phyloP scores from a whole-genome alignment of 2,888 invertebrate species.

The Parnassius orleans region DNA sequence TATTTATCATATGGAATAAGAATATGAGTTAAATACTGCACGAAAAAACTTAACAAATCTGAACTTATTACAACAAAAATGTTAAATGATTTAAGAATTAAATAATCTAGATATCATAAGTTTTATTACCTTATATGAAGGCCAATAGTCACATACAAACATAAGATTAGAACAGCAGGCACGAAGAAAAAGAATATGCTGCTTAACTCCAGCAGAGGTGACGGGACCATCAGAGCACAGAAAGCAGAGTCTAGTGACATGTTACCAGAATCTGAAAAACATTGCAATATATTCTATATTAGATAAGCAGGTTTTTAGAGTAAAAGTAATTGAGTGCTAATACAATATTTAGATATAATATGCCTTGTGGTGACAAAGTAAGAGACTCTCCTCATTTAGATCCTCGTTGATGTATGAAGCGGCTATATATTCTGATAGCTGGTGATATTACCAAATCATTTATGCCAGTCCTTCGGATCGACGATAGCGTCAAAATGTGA shows the following conservation, averaged over 20 bases:
- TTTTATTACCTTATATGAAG: slow-evolving; percentile 79
- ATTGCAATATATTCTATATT: neutral
- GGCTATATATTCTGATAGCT: neutral
- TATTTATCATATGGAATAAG: too few relatives aligned
- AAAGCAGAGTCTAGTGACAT: slow-evolving; percentile 88
- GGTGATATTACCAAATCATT: neutral
- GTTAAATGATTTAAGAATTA: neutral
- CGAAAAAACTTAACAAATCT: too few relatives aligned
- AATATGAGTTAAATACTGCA: too few relatives aligned
- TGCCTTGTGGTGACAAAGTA: too few relatives aligned
- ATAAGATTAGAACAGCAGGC: slow-evolving; percentile 85
- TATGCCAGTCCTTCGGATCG: too few relatives aligned
- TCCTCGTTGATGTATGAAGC: too few relatives aligned
- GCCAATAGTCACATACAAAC: slow-evolving; percentile 90
- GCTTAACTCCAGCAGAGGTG: slow-evolving; percentile 90
- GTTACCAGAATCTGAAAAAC: slow-evolving; percentile 65
- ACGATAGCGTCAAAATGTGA: too few relatives aligned
- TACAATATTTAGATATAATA: too few relatives aligned
- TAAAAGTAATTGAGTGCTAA: too few relatives aligned
- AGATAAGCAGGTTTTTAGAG: too few relatives aligned
- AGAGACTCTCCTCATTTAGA: too few relatives aligned
- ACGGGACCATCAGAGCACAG: slow-evolving; percentile 86
- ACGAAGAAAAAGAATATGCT: slow-evolving; percentile 91
- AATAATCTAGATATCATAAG: neutral
- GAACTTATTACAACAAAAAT: too few relatives aligned